Evolutionary conservation across 2,113 vertebrate species (phyloP), one percentile per base, ranked within the genome.

Genomic region (Microcebus griseorufus): DNA sequence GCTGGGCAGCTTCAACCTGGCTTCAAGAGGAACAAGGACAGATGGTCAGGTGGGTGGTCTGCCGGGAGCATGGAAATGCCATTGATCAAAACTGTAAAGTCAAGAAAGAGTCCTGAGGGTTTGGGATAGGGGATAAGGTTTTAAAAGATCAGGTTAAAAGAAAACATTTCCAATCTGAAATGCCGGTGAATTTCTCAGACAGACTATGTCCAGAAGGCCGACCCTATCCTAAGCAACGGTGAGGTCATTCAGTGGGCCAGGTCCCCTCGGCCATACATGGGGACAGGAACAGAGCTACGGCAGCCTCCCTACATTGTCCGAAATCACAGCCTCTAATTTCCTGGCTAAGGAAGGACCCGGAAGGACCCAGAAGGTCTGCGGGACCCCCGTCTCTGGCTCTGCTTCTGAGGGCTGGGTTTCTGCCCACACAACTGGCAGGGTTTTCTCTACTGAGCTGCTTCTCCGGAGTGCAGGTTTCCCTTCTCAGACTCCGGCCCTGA

Each of bases 91-190:
- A 4, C 0, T 23, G 58, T 25, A n/a, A 80, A 70, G 22, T 51
- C 51, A 37, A 32, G 29, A 73, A 53, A 70, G 69, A 92, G 51
- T 34, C 27, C 22, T 23, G 11, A 83, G 64, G 23, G 78, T 85
- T 70, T 55, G 29, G 16, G 23, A 78, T 32, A 88, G 10, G 9
- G n/a, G 42, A 83, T 73, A 27, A 55, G 78, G n/a, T 60, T 60
- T 76, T 32, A 32, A 73, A 89, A 62, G 70, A 39, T 22, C 12
- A 3, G 25, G 69, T 53, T 62, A 34, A 42, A 42, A 75, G 62
- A 64, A 48, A 53, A 58, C 29, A 12, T 65, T 72, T 95, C 88
- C 23, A 45, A 73, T 45, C 45, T 67, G 60, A 89, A 88, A 79
- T 25, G n/a, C 51, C 72, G 23, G 34, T 45, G n/a, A 42, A 51